Percentiles rank a stretch among this genome's conserved stretches.
These are phyloP conservation scores for Drusus annulatus DNA, from an alignment of 1,140 invertebrate genomes.

Conservation along the genomic window DNA sequence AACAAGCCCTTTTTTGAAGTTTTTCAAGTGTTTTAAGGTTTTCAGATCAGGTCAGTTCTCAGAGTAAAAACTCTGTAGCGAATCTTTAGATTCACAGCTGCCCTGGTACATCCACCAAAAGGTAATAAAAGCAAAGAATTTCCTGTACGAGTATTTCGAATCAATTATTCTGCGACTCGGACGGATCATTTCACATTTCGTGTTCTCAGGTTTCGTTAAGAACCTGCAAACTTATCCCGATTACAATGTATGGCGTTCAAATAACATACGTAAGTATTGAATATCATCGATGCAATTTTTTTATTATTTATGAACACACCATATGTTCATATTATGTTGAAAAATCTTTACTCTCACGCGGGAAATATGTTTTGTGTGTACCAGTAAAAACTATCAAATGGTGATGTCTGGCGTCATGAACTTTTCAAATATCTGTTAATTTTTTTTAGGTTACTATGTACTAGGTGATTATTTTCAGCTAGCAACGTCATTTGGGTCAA, in stretches of 20 bases:
- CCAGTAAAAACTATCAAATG: no score
- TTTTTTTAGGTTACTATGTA: no score
- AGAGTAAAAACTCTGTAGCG: constrained; percentile 2
- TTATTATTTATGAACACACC: no score
- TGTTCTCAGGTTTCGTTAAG: no score
- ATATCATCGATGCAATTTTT: no score
- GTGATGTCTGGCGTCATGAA: no score
- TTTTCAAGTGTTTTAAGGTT: neutral
- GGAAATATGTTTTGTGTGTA: no score
- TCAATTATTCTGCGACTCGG: constrained; percentile 22
- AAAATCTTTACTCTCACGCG: no score
- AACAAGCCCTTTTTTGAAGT: neutral
- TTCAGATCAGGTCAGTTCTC: constrained; percentile 7
- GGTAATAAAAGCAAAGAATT: constrained; percentile 31
- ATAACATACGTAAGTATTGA: neutral
- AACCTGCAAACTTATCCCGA: neutral
- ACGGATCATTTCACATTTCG: constrained; percentile 21
- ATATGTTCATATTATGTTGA: no score
- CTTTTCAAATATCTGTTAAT: no score
- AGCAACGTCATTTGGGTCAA: no score
- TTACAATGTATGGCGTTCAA: neutral
- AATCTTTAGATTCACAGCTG: constrained; percentile 16
- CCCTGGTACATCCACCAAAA: constrained; percentile 11
- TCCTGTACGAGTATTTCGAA: constrained; percentile 19
- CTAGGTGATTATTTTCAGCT: no score